phyloP scores from a whole-genome alignment of 2,888 invertebrate species.

The Willowsia nigromaculata region DNA sequence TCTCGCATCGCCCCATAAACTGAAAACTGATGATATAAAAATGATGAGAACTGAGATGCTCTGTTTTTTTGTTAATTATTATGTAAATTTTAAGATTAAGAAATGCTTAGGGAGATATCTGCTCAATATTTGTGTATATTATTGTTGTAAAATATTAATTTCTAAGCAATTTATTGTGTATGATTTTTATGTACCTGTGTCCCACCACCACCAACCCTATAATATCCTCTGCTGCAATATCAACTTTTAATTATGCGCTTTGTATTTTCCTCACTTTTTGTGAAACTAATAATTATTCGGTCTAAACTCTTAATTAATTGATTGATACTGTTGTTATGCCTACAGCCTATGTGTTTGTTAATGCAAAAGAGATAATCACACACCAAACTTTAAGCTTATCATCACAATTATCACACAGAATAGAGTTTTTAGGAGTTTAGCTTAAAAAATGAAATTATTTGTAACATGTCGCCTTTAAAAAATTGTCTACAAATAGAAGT shows the following conservation, averaged over 20 bases:
- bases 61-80: background rate
- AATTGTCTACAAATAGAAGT: no score
- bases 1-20: background rate
- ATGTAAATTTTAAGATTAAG: background rate
- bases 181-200: slow-evolving; percentile 3
- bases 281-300: no score
- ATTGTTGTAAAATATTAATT: background rate
- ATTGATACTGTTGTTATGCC: no score
- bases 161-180: background rate
- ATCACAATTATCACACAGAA: background rate
- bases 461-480: no score
- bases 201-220: no score
- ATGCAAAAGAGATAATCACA: background rate
- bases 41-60: slow-evolving; percentile 8
- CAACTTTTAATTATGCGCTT: background rate
- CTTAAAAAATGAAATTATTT: no score
- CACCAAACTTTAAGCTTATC: background rate
- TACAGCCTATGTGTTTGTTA: no score
- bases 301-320: no score
- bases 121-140: background rate
- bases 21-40: background rate
- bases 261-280: background rate
- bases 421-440: no score
- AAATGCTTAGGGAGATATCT: background rate
- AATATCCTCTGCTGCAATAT: no score